Percentiles rank a stretch among this genome's conserved stretches.
phyloP scores from a whole-genome alignment of 2,888 invertebrate species.

The Stenoptilia bipunctidactyla region DNA sequence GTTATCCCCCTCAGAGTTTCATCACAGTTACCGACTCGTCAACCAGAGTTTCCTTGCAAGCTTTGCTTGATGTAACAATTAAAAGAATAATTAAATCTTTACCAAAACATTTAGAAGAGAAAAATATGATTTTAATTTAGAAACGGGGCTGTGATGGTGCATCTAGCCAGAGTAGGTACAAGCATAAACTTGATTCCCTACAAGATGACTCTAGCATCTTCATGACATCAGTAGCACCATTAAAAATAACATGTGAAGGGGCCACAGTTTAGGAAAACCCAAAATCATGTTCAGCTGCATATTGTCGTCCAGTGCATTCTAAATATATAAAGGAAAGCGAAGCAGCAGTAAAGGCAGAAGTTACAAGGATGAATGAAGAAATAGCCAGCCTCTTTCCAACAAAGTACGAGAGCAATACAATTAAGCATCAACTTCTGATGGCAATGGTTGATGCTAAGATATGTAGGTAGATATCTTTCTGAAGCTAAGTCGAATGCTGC shows the following conservation, averaged over 20 bases:
- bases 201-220: slow-evolving; percentile 9
- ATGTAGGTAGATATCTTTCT: slow-evolving; percentile 6
- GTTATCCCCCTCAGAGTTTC: no score
- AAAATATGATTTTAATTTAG: slow-evolving; percentile 6
- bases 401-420: neutral
- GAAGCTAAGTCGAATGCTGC: slow-evolving; percentile 5
- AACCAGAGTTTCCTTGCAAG: slow-evolving; percentile 12
- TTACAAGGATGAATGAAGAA: no score
- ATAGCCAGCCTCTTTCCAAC: no score
- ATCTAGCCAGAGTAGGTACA: slow-evolving; percentile 10
- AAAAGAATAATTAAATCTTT: slow-evolving; percentile 8
- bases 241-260: slow-evolving; percentile 6
- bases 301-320: slow-evolving; percentile 9
- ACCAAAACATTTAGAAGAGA: slow-evolving; percentile 5
- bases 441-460: slow-evolving; percentile 9
- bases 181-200: slow-evolving; percentile 6
- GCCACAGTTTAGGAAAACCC: slow-evolving; percentile 9
- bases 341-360: no score
- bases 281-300: slow-evolving; percentile 8
- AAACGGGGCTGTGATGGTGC: slow-evolving; percentile 11
- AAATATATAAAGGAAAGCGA: slow-evolving; percentile 3
- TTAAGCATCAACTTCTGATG: slow-evolving; percentile 3
- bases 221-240: slow-evolving; percentile 10
- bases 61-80: slow-evolving; percentile 11
- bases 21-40: slow-evolving; percentile 2